These are phyloP conservation scores for Antheraea yamamai DNA, from an alignment of 2,888 invertebrate species.

Conservation along the genomic window DNA sequence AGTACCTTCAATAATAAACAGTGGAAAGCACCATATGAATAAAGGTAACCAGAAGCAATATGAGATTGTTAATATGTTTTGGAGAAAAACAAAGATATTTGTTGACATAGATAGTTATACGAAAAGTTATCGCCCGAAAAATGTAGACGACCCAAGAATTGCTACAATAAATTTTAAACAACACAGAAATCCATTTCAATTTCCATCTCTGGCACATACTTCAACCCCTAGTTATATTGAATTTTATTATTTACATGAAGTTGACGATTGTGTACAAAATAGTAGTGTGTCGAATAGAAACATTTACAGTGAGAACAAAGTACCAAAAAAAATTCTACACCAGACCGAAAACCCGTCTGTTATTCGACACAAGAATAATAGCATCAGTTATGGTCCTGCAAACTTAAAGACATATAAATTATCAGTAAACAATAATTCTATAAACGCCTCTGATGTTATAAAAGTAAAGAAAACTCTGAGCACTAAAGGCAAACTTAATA, in stretches of 20 bases:
- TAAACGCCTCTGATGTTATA: background rate
- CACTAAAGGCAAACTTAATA: background rate
- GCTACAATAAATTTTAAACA: constrained; percentile 21
- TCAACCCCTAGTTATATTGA: constrained; percentile 66
- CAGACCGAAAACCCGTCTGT: background rate
- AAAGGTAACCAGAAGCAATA: constrained; percentile 47
- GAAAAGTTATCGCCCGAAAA: constrained; percentile 22
- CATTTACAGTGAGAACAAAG: background rate
- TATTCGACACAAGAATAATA: background rate
- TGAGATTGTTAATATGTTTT: constrained; percentile 62
- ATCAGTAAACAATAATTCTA: background rate
- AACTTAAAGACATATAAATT: background rate
- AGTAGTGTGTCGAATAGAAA: background rate
- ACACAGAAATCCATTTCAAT: constrained; percentile 24
- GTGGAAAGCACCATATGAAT: constrained; percentile 49
- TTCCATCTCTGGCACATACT: constrained; percentile 27
- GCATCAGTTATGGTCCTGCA: background rate
- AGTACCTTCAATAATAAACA: background rate
- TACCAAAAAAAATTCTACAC: background rate
- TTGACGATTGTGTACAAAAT: constrained; percentile 35
- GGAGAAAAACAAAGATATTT: constrained; percentile 60
- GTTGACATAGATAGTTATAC: constrained; percentile 38
- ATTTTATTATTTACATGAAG: constrained; percentile 68
- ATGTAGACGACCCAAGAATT: constrained; percentile 25
- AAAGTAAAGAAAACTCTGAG: background rate